Evolutionary conservation across 2,797 vertebrate species (phyloP).

Genomic region (Sebastes trivittatus): DNA sequence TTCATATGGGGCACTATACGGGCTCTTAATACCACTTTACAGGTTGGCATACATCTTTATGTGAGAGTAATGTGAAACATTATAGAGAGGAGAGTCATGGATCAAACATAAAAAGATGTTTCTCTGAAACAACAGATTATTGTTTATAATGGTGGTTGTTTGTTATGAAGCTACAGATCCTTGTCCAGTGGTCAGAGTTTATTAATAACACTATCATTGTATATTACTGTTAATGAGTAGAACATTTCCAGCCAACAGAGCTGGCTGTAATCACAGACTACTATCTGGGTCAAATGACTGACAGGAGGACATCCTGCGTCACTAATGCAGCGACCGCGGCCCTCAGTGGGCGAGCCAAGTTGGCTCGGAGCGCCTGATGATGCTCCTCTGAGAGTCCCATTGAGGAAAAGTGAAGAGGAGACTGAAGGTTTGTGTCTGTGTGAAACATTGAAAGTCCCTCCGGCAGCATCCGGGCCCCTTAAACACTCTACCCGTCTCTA

Average conservation of each 20-base stretch:
- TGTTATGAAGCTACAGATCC: neutral
- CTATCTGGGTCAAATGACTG: constrained; percentile 62
- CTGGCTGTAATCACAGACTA: constrained; percentile 25
- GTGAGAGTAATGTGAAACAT: neutral
- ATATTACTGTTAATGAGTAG: constrained; percentile 6
- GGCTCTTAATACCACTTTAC: neutral
- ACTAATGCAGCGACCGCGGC: constrained; percentile 45
- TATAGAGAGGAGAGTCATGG: neutral
- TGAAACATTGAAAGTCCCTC: constrained; percentile 38
- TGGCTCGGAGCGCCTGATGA: constrained; percentile 63
- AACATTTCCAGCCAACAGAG: neutral
- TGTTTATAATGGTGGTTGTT: neutral
- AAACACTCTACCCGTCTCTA: constrained; percentile 34
- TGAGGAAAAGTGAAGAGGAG: constrained; percentile 70
- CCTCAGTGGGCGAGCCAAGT: constrained; percentile 69
- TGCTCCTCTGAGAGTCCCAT: constrained; percentile 62
- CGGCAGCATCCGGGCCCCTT: constrained; percentile 40
- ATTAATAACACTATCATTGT: neutral
- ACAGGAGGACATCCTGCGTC: constrained; percentile 17
- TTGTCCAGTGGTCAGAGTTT: neutral
- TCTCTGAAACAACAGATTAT: neutral
- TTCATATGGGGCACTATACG: neutral
- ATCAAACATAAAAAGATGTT: neutral
- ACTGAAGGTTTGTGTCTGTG: constrained; percentile 68
- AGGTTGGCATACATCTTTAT: neutral